Evolutionary conservation across 2,888 invertebrate genomes (phyloP).

Genomic region (Endotricha flammealis): DNA sequence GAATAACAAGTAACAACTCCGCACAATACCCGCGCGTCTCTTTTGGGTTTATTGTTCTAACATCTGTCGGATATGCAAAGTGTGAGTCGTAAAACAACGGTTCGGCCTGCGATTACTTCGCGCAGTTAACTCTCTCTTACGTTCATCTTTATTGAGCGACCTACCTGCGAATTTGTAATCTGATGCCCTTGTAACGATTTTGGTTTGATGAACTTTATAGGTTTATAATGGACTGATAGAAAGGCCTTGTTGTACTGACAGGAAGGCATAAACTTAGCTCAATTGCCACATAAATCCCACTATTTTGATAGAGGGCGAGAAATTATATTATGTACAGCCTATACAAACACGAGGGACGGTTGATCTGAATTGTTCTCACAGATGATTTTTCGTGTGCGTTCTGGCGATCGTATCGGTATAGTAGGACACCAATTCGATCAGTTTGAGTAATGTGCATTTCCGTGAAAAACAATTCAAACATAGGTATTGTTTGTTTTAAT

Average conservation of each 20-base stretch:
- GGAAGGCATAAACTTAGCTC: neutral
- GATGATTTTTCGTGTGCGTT: no score
- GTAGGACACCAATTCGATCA: no score
- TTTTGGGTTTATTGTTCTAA: constrained; percentile 61
- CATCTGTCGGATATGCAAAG: constrained; percentile 73
- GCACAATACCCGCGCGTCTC: constrained; percentile 45
- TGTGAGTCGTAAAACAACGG: constrained; percentile 59
- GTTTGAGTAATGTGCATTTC: no score
- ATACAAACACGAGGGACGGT: no score
- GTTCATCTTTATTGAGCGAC: constrained; percentile 61
- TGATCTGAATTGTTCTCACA: no score
- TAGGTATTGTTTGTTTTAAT: no score
- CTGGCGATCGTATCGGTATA: no score
- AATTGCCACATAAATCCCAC: neutral
- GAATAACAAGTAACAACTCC: constrained; percentile 48
- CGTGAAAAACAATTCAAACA: no score
- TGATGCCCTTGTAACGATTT: constrained; percentile 49
- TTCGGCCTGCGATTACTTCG: constrained; percentile 54
- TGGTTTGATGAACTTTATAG: constrained; percentile 50
- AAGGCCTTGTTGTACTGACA: constrained; percentile 10
- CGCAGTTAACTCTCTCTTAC: constrained; percentile 69
- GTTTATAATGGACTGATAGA: constrained; percentile 24
- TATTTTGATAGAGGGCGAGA: no score
- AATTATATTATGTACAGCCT: no score
- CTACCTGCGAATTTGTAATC: constrained; percentile 69